A percentile compares a stretch with the other conserved stretches of the same genome.
These are phyloP conservation scores for Acrossocheilus wenchowensis DNA, from an alignment of 2,797 vertebrate species.

Conservation along the genomic window DNA sequence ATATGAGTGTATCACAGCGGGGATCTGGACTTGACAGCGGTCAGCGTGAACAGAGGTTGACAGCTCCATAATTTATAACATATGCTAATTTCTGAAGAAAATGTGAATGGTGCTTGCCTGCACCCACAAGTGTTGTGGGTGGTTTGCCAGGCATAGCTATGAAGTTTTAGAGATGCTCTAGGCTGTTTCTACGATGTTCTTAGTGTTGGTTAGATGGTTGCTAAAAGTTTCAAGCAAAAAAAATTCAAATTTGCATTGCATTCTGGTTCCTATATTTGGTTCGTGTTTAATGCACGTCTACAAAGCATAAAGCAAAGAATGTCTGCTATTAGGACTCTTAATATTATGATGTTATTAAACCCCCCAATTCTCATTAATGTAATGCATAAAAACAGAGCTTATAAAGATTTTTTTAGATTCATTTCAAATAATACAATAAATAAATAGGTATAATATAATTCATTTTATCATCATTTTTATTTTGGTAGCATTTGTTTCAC, in stretches of 20 bases:
- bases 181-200: background rate
- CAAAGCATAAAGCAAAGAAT: background rate
- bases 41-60: background rate
- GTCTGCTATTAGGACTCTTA: background rate
- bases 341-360: background rate
- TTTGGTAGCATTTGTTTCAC: background rate
- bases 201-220: background rate
- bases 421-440: background rate
- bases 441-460: background rate
- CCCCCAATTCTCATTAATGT: background rate
- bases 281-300: background rate
- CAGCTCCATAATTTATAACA: background rate
- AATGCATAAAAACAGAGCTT: background rate
- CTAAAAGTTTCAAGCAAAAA: background rate
- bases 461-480: background rate
- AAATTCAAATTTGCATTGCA: background rate
- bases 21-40: conserved; percentile 35
- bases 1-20: conserved; percentile 39
- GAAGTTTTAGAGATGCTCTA: background rate
- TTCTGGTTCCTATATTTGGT: background rate
- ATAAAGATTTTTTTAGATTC: background rate
- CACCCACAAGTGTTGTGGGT: background rate
- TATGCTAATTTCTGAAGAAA: conserved; percentile 18
- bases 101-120: background rate
- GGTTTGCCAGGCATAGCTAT: background rate